phyloP scores from a whole-genome alignment of 1,140 invertebrate species.

The Artemia franciscana region DNA sequence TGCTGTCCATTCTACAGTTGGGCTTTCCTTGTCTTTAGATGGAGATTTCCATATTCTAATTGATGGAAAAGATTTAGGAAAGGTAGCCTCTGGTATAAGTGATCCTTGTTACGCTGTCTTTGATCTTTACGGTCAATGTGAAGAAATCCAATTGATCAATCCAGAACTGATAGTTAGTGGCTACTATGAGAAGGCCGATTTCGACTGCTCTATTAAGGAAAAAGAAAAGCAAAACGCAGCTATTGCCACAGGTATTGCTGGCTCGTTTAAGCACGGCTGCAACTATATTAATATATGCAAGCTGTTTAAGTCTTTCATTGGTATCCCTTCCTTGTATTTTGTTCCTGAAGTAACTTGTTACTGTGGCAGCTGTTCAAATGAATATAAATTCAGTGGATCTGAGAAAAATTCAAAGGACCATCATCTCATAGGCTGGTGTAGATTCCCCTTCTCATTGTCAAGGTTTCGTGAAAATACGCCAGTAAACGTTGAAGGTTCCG shows the following conservation, averaged over 20 bases:
- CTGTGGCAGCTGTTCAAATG: slow-evolving; percentile 2
- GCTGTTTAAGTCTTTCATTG: slow-evolving; percentile 38
- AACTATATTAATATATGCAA: slow-evolving; percentile 47
- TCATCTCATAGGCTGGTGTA: not conserved
- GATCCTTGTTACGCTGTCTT: slow-evolving; percentile 38
- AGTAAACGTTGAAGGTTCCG: slow-evolving; percentile 15
- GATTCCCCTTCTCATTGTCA: not conserved
- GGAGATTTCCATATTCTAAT: slow-evolving; percentile 38
- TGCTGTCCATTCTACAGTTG: slow-evolving; percentile 32
- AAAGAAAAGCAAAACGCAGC: not conserved
- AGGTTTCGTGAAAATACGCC: not conserved
- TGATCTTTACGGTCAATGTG: slow-evolving; percentile 63
- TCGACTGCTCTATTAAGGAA: slow-evolving; percentile 5
- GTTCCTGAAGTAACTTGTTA: slow-evolving; percentile 4
- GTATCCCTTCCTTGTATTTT: slow-evolving; percentile 34
- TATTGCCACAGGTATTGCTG: slow-evolving; percentile 6
- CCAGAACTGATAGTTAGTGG: not conserved
- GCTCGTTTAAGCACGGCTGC: slow-evolving; percentile 18
- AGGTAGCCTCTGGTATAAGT: slow-evolving; percentile 29
- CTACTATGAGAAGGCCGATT: slow-evolving; percentile 1
- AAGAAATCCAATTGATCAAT: slow-evolving; percentile 29
- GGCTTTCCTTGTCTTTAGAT: slow-evolving; percentile 37
- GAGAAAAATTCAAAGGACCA: not conserved
- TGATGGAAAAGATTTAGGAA: slow-evolving; percentile 38
- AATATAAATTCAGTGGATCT: not conserved